These are phyloP conservation scores for Gallinago solitaria DNA, from an alignment of 2,797 vertebrate species.

Conservation along the genomic window DNA sequence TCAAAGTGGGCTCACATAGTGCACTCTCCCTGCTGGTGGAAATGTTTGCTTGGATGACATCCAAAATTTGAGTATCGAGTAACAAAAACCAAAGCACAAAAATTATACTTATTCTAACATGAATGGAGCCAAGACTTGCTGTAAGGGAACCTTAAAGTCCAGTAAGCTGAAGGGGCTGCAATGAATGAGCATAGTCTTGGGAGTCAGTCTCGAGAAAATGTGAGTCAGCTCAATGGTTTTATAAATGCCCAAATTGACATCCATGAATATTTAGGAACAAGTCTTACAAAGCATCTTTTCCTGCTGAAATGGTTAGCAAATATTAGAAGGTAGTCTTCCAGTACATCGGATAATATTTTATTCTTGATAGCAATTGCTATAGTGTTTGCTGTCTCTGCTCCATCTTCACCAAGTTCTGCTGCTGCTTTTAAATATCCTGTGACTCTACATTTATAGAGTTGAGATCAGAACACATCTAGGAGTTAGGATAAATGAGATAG, in stretches of 20 bases:
- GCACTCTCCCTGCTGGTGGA: background rate
- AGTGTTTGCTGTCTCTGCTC: background rate
- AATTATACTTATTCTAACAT: background rate
- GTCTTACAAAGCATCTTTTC: background rate
- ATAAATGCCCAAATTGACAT: background rate
- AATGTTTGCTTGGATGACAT: background rate
- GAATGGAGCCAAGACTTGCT: background rate
- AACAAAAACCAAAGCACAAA: background rate
- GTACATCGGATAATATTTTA: accelerated
- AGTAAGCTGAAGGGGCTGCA: background rate
- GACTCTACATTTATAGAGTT: background rate
- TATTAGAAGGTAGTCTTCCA: background rate
- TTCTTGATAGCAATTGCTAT: background rate
- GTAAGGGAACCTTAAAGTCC: background rate
- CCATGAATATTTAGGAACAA: background rate
- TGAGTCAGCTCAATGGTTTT: background rate
- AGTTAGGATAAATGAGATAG: background rate
- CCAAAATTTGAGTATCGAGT: background rate
- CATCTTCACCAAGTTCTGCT: background rate
- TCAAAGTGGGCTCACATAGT: accelerated
- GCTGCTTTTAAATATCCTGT: background rate
- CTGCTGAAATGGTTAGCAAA: background rate
- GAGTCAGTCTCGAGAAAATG: background rate
- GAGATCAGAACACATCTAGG: background rate
- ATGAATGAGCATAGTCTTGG: background rate